A percentile compares a stretch with the other conserved stretches of the same genome.
Evolutionary conservation across 2,888 invertebrate genomes (phyloP).

Genomic region (Scrobipalpa atriplicella): DNA sequence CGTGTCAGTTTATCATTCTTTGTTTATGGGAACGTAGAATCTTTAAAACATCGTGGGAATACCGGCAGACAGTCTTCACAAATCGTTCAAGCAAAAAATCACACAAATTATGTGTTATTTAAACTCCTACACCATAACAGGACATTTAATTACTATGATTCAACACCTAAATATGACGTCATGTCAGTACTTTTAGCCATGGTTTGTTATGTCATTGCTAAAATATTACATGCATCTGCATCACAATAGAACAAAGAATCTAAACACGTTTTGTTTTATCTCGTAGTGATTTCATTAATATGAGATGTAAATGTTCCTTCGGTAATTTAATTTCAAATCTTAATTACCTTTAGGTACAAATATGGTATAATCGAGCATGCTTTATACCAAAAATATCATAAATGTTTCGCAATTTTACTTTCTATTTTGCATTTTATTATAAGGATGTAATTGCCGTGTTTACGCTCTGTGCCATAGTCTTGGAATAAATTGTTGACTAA

Average conservation of each 20-base stretch:
- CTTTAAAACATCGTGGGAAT: neutral
- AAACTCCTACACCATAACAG: neutral
- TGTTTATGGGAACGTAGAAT: too few relatives aligned
- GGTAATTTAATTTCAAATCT: neutral
- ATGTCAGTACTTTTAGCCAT: neutral
- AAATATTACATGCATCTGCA: slow-evolving; percentile 18
- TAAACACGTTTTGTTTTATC: slow-evolving; percentile 32
- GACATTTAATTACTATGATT: neutral
- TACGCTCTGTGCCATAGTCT: too few relatives aligned
- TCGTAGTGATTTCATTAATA: neutral
- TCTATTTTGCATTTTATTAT: neutral
- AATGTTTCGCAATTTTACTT: slow-evolving; percentile 10
- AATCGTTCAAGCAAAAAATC: neutral
- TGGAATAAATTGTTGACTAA: too few relatives aligned
- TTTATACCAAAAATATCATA: slow-evolving; percentile 1
- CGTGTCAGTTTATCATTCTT: too few relatives aligned
- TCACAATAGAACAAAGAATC: slow-evolving; percentile 53
- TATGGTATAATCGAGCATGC: slow-evolving; percentile 6
- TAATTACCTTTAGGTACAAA: neutral
- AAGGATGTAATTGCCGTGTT: too few relatives aligned
- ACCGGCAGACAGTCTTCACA: neutral
- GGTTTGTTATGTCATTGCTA: slow-evolving; percentile 15
- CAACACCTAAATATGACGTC: neutral
- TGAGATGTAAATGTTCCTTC: neutral
- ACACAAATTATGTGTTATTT: neutral